Conservation (phyloP, 1,140 invertebrate genomes). For the Drosophila biarmipes region DNA sequence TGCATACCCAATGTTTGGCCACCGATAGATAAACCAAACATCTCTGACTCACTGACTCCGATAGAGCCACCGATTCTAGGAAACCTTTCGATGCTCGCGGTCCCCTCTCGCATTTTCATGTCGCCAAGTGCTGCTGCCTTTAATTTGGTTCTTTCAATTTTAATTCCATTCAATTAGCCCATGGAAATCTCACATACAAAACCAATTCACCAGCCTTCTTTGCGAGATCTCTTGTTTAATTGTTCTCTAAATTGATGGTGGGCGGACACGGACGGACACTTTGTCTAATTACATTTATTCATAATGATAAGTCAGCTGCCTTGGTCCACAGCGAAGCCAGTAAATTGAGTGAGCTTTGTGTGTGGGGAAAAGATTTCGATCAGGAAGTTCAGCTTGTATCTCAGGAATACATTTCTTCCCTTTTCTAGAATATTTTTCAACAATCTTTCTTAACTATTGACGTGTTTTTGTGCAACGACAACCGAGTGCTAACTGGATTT, state of each 20-base stretch:
- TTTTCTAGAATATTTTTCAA: not conserved
- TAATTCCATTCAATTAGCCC: conserved; percentile 76
- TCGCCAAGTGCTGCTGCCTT: conserved; percentile 30
- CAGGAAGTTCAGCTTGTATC: not conserved
- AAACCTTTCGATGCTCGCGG: not conserved
- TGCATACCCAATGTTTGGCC: not conserved
- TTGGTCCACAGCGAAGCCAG: conserved; percentile 23
- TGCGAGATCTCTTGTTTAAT: conserved; percentile 51
- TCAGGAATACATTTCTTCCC: not conserved
- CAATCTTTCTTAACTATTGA: not conserved
- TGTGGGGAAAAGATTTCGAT: conserved; percentile 3
- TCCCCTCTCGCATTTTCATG: conserved; percentile 11
- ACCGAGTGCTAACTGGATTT: conserved; percentile 6
- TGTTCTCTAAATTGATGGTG: conserved; percentile 69
- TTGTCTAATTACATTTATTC: conserved; percentile 69
- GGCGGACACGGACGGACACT: conserved; percentile 57
- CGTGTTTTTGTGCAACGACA: not conserved
- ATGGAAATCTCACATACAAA: conserved; percentile 69
- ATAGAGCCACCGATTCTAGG: conserved; percentile 15
- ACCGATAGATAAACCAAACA: conserved; percentile 10
- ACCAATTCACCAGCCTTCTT: conserved; percentile 27
- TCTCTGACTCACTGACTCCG: conserved; percentile 18
- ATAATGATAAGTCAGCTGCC: conserved; percentile 48
- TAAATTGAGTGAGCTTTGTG: conserved; percentile 27
- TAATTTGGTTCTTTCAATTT: conserved; percentile 67